These are phyloP conservation scores for Carcharodon carcharias DNA, from an alignment of 2,797 vertebrate species.

Conservation along the genomic window DNA sequence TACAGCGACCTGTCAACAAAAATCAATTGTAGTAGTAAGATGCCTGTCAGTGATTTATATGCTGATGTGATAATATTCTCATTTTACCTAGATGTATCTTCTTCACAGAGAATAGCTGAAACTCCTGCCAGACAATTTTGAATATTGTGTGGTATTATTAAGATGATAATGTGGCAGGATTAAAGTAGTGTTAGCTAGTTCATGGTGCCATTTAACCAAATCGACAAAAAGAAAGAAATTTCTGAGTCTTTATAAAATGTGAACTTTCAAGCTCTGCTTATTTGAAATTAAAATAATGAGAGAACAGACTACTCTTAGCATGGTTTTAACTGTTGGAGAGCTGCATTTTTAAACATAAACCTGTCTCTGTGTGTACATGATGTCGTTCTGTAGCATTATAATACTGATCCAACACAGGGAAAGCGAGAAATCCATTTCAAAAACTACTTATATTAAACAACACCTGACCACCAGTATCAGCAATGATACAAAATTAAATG, in stretches of 20 bases:
- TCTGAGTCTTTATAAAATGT: constrained; percentile 43
- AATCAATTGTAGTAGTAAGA: constrained; percentile 69
- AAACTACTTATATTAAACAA: not conserved
- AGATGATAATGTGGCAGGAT: constrained; percentile 65
- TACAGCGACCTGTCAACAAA: constrained; percentile 75
- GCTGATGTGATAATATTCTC: constrained; percentile 77
- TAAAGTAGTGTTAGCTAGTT: constrained; percentile 63
- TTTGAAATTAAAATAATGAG: constrained; percentile 30
- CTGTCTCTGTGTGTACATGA: not conserved
- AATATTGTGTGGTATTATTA: constrained; percentile 69
- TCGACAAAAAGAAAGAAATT: constrained; percentile 47
- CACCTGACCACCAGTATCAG: constrained; percentile 16
- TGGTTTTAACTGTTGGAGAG: constrained; percentile 12
- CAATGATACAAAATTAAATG: constrained; percentile 27
- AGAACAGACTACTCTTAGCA: not conserved
- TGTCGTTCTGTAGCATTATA: not conserved
- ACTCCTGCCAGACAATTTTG: constrained; percentile 68
- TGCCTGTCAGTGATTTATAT: constrained; percentile 74
- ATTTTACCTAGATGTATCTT: constrained; percentile 69
- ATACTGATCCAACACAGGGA: constrained; percentile 14
- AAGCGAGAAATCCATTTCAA: not conserved
- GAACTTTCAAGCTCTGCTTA: constrained; percentile 45
- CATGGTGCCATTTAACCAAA: constrained; percentile 58
- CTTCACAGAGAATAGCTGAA: constrained; percentile 63
- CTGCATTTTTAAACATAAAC: not conserved